Evolutionary conservation across 2,797 vertebrate genomes (phyloP), one percentile per base, ranked within the genome.

Genomic region (Xenops minutus): DNA sequence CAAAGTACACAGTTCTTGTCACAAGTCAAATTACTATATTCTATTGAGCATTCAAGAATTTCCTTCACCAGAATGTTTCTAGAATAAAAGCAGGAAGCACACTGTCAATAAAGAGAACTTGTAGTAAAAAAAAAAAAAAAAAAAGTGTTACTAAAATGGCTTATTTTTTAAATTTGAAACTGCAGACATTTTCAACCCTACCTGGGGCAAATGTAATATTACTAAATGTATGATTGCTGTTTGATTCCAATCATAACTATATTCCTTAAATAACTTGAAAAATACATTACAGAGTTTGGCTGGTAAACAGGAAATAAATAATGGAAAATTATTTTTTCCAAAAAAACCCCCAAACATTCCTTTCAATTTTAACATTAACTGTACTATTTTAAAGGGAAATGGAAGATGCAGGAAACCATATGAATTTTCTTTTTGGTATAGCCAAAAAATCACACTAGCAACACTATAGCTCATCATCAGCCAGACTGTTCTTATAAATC

Each of bases 81-180:
- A 34, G 27, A 79, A 58, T 46, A 73, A 83, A 83, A 51, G 16
- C 7, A 41, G 8, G 11, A 59, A 15, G 24, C 5, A 39, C 26
- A 3, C 2, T 82, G 88, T 88, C 20, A 67, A 41, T 17, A 77
- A 37, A 10, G 10, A 75, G 36, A 51, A 12, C 2, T 66, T 6
- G 14, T n/a, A 23, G 2, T 49, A 63, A 20, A 66, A 49, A 73
- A 37, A 3, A 63, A 14, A 62, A 49, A 73, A 39, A 4, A 41
- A 41, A 41, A n/a, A n/a, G n/a, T 16, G 1, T 13, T 19, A 41
- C 20, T 55, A 20, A 58, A 59, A 59, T 15, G 0, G 2, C 1
- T 86, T 85, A 3, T 32, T 73, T 74, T 56, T 39, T 1, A 43
- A 48, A 32, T 85, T 12, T 75, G 34, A 67, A 55, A 41, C 12